Evolutionary conservation across 2,113 vertebrate genomes (phyloP).

Genomic region (Lathamus discolor): DNA sequence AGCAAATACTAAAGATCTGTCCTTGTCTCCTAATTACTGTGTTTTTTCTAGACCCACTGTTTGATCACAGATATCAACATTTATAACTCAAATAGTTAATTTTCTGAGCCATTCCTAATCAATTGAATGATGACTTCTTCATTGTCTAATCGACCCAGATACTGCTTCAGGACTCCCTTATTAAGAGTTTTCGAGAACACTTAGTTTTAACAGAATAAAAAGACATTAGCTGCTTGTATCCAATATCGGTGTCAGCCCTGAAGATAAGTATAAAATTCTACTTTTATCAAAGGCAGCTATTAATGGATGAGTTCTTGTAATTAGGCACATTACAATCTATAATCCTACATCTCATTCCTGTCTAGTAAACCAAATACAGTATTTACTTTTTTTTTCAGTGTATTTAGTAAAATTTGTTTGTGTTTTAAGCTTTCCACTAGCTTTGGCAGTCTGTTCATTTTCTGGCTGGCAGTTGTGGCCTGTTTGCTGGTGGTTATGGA

Average conservation of each 20-base stretch:
- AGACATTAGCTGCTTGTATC: not conserved
- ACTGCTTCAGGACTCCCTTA: not conserved
- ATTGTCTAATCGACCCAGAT: not conserved
- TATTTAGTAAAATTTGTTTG: not conserved
- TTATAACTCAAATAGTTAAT: not conserved
- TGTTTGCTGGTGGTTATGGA: slow-evolving; percentile 35
- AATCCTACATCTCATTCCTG: not conserved
- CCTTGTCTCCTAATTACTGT: not conserved
- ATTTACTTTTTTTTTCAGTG: not conserved
- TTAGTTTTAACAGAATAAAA: not conserved
- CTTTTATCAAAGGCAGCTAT: not conserved
- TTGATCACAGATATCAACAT: not conserved
- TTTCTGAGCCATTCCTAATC: not conserved
- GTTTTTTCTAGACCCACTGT: not conserved
- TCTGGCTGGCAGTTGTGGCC: not conserved
- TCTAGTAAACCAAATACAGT: not conserved
- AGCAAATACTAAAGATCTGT: not conserved
- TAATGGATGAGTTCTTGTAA: not conserved
- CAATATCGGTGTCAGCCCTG: not conserved
- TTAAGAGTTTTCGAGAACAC: not conserved
- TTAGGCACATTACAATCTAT: not conserved
- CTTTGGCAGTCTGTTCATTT: slow-evolving; percentile 12
- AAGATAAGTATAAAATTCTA: not conserved
- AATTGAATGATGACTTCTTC: not conserved
- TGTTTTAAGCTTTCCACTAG: not conserved